Evolutionary conservation across 2,888 invertebrate species (phyloP).

Genomic region (Acanthosepion esculentum): DNA sequence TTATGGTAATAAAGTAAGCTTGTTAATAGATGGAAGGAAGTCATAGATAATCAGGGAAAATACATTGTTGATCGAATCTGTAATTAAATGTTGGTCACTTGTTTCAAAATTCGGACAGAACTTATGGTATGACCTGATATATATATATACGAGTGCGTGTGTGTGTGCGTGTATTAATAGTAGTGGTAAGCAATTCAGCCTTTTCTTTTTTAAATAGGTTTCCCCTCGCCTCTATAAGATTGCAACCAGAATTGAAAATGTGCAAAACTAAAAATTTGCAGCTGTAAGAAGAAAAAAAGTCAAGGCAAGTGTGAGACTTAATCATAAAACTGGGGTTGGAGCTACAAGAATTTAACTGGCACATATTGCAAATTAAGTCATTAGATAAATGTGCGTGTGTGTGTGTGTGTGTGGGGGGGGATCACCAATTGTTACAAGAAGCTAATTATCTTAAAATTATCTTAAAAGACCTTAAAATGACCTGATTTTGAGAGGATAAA

Average conservation of each 20-base stretch:
- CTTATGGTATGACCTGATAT: too few species aligned
- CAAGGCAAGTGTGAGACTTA: neutral
- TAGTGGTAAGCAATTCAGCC: neutral
- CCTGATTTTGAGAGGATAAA: constrained; percentile 16
- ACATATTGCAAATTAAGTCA: too few species aligned
- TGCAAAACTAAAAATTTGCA: neutral
- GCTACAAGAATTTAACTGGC: neutral
- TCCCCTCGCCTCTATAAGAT: neutral
- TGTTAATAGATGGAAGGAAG: too few species aligned
- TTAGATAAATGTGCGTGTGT: neutral
- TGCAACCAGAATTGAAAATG: neutral
- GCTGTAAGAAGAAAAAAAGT: neutral
- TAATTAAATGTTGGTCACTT: too few species aligned
- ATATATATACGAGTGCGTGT: too few species aligned
- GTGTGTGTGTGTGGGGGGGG: neutral
- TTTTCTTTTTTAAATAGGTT: neutral
- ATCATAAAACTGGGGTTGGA: neutral
- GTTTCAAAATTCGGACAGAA: too few species aligned
- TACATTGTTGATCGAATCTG: too few species aligned
- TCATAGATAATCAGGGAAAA: too few species aligned
- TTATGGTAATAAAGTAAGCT: too few species aligned
- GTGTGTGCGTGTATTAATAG: too few species aligned
- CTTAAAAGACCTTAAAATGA: too few species aligned
- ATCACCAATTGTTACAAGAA: neutral
- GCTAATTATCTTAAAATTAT: constrained; percentile 33